phyloP scores from a whole-genome alignment of 1,140 invertebrate species.

The Drosophila oshimai region DNA sequence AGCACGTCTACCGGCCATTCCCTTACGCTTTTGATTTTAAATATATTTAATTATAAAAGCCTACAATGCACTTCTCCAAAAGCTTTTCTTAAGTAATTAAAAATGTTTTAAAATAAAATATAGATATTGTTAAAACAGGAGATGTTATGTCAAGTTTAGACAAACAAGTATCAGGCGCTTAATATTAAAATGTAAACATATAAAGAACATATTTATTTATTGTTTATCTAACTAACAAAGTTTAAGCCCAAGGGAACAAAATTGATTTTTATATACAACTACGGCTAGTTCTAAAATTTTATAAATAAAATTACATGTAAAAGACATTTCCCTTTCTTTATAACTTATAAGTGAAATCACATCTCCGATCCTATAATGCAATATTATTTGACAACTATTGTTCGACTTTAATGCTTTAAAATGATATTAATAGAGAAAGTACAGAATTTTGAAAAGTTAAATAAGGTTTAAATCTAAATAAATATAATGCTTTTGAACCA shows the following conservation, averaged over 20 bases:
- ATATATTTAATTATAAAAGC: not conserved
- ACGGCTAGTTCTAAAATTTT: slow-evolving; percentile 15
- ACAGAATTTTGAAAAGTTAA: not conserved
- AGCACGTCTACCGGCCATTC: slow-evolving; percentile 20
- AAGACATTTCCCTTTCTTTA: slow-evolving; percentile 14
- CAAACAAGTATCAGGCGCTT: not conserved
- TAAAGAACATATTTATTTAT: slow-evolving; percentile 3
- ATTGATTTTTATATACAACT: slow-evolving; percentile 20
- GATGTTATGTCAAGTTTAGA: not conserved
- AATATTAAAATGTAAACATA: not conserved
- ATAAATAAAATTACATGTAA: slow-evolving; percentile 6
- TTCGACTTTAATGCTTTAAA: not conserved
- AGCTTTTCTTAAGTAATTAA: slow-evolving; percentile 4
- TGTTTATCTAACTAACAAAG: slow-evolving; percentile 6
- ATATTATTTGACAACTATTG: not conserved
- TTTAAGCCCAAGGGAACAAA: slow-evolving; percentile 33
- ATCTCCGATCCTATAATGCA: not conserved
- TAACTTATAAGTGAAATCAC: not conserved
- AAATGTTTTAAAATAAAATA: not conserved
- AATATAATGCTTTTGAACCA: slow-evolving; percentile 3
- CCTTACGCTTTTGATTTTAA: slow-evolving; percentile 33
- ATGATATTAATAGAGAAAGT: not conserved
- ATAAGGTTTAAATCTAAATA: not conserved
- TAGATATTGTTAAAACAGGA: not conserved
- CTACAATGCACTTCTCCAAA: slow-evolving; percentile 10